Evolutionary conservation across 2,113 vertebrate genomes (phyloP).

Genomic region (Centropus unirufus): DNA sequence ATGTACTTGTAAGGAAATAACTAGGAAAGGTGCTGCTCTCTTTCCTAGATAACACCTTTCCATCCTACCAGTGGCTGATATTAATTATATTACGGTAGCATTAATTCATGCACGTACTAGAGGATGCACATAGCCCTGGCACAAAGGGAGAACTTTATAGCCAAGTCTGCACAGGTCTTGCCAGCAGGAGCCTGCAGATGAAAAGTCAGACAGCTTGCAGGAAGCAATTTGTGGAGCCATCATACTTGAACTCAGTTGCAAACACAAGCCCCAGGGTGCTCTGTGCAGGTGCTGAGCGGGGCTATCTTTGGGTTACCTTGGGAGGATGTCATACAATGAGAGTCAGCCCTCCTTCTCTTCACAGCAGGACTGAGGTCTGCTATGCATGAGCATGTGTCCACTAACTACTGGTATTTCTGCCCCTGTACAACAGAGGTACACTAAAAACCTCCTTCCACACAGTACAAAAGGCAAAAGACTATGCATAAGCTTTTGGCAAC

Average conservation of each 20-base stretch:
- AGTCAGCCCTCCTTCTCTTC: not conserved
- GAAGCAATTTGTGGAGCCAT: not conserved
- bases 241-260: not conserved
- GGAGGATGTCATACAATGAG: fast-evolving
- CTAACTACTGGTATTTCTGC: not conserved
- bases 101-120: not conserved
- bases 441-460: not conserved
- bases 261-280: not conserved
- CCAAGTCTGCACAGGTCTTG: not conserved
- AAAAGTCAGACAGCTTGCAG: not conserved
- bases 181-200: not conserved
- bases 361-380: not conserved
- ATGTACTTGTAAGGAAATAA: not conserved
- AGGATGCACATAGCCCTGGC: not conserved
- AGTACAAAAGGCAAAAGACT: not conserved
- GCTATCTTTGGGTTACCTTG: too few relatives aligned
- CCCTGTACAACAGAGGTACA: not conserved
- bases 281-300: fast-evolving
- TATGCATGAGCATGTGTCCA: fast-evolving
- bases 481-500: fast-evolving
- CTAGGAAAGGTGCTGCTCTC: not conserved
- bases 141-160: not conserved
- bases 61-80: not conserved
- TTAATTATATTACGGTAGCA: not conserved
- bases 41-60: not conserved